Conservation (phyloP, 2,888 invertebrate species). For the Sabatieria punctata region DNA sequence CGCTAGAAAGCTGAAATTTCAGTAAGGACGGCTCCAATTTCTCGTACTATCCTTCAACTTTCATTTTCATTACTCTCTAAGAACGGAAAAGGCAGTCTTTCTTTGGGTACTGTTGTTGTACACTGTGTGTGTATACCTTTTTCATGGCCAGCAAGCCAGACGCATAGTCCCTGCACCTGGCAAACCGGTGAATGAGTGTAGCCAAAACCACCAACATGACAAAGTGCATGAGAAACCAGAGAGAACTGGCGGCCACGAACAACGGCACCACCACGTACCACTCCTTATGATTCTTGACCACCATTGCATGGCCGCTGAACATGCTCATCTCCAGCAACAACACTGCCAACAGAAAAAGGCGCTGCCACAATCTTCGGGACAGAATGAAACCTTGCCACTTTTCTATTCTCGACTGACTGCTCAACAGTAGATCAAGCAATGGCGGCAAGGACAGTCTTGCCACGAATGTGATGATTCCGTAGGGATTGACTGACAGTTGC, state of each 20-base stretch:
- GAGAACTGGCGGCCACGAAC: slow-evolving; percentile 20
- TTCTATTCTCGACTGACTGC: slow-evolving; percentile 25
- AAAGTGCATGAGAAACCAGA: slow-evolving; percentile 31
- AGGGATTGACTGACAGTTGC: slow-evolving; percentile 22
- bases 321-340: slow-evolving; percentile 18
- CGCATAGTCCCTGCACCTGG: slow-evolving; percentile 21
- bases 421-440: slow-evolving; percentile 28
- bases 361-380: slow-evolving; percentile 15
- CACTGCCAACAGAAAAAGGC: neutral
- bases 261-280: slow-evolving; percentile 35
- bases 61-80: too few species aligned
- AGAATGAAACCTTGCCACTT: slow-evolving; percentile 26
- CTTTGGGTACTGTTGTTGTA: too few species aligned
- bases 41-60: too few species aligned
- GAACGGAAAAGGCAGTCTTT: too few species aligned
- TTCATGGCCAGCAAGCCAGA: neutral
- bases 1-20: too few species aligned
- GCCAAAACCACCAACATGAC: slow-evolving; percentile 27
- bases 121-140: too few species aligned
- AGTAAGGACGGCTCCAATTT: too few species aligned
- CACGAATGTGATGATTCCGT: slow-evolving; percentile 26
- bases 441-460: slow-evolving; percentile 25
- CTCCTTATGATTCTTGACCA: slow-evolving; percentile 31
- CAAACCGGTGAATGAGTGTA: slow-evolving; percentile 30
- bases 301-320: slow-evolving; percentile 20